Conservation (phyloP, 2,888 invertebrate species). For the Cabera pusaria region DNA sequence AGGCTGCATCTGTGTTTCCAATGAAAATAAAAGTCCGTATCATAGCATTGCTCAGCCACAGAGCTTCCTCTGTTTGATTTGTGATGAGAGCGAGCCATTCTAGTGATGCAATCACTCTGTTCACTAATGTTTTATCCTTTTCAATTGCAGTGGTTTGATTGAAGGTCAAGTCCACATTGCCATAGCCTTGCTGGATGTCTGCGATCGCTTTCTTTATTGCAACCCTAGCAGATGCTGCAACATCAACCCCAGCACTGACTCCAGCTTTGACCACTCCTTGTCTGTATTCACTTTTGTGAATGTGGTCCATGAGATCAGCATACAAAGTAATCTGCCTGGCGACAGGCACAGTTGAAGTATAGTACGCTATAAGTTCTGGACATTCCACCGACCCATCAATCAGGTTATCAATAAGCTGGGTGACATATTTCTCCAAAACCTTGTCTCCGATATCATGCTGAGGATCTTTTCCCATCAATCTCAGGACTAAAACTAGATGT, state of each 20-base stretch:
- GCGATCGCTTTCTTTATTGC: constrained; percentile 90
- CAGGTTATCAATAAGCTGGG: constrained; percentile 85
- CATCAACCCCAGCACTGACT: constrained; percentile 89
- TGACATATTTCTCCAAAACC: constrained; percentile 89
- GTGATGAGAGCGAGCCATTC: constrained; percentile 94
- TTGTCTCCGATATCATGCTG: constrained; percentile 88
- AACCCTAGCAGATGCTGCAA: constrained; percentile 91
- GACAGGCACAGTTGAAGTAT: constrained; percentile 90
- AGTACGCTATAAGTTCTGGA: constrained; percentile 92
- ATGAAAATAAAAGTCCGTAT: constrained; percentile 92
- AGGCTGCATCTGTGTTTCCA: constrained; percentile 92
- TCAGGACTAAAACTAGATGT: constrained; percentile 92
- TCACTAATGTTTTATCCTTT: constrained; percentile 69
- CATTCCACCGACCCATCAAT: constrained; percentile 84
- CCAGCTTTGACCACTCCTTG: constrained; percentile 87
- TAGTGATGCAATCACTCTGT: constrained; percentile 82
- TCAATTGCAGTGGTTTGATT: constrained; percentile 86
- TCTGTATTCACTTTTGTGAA: constrained; percentile 86
- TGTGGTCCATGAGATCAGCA: constrained; percentile 87
- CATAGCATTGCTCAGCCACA: constrained; percentile 95
- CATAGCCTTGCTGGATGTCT: constrained; percentile 73
- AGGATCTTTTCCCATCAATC: constrained; percentile 89
- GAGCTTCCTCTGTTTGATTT: constrained; percentile 90
- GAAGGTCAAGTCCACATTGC: constrained; percentile 80
- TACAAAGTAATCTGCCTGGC: constrained; percentile 81